Base-by-base conservation (phyloP, 2,888 invertebrate species). In the Calameuta filiformis region DNA sequence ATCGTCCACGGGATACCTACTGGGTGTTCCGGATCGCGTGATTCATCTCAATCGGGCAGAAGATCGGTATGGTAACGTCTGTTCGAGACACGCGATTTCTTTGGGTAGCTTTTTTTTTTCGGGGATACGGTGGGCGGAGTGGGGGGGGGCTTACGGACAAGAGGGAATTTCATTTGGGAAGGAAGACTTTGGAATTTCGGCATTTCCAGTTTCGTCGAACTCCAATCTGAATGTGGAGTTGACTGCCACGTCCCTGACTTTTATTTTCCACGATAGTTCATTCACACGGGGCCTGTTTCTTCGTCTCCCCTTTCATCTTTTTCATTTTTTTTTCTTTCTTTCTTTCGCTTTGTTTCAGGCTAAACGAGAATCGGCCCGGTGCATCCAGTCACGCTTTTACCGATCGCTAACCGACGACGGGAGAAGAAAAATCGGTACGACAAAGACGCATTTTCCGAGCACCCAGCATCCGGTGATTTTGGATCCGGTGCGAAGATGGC, bases 401-500 rank as follows among this genome's bases (percentile, higher is more conserved):
- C 56, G 56, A 56, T 23, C 23, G 56, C 56, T 1, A 56, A 56
- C 56, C 3, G 56, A 56, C 56, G 56, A 56, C 23, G 15, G 56
- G 56, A 56, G 4, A 31, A 30, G 33, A 35, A 68, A 40, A 33
- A 73, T 35, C 30, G 35, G 33, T 76, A 75, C 37, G 56, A 68
- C 35, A 12, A 15, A 2, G 68, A 30, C 11, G 11, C 68, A 12
- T 11, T 11, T 11, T 30, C 11, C 4, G 11, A 68, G 31, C 15
- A 23, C 37, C 30, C 9, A 31, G 31, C 23, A 34, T 71, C 11
- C 35, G 56, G 56, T 9, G 6, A 56, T 23, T 23, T 23, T 56
- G 6, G 56, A 0, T 56, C 30, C n/a, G 37, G 9, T 30, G 35
- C 0, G 33, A 79, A 81, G 79, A 89, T 90, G 90, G 90, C 90